Base-by-base conservation (phyloP, 1,140 invertebrate genomes). In the Atta cephalotes region DNA sequence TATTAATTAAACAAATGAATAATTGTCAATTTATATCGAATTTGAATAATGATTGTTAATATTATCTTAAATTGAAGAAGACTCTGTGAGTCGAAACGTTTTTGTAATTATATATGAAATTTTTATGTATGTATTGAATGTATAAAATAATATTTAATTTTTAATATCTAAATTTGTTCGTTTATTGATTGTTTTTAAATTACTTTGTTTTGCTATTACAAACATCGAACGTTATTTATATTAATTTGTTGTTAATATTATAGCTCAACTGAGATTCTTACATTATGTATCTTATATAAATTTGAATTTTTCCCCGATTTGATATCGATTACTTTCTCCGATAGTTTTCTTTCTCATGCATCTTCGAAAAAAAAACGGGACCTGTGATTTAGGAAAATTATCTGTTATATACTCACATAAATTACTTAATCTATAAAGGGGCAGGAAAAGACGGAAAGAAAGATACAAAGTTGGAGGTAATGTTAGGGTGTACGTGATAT, bases 31-130 rank as follows among this genome's bases (percentile, higher is more conserved):
- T 77, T 31, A 53, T 21, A 25, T n/a, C 0, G 10, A 21, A 14
- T 72, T 70, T 72, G 25, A 25, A 25, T 53, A 53, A 76, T 35
- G 3, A 70, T 16, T 56, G 7, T 39, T 74, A 60, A 35, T 16
- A 56, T 35, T 74, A 35, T 35, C 31, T 35, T 35, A 35, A 35
- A 35, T 4, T 35, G 31, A 35, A 35, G 31, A 35, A 35, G 31
- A 35, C 2, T 35, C 31, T 35, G 5, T 35, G 6, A 35, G 31
- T 6, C 31, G 31, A 35, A 35, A 35, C 31, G 5, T 35, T 35
- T 35, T 35, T 35, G 31, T 35, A 35, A 35, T 35, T 35, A 35
- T 35, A 35, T 35, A 35, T 35, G 31, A 35, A 6, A 35, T 35
- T 35, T 35, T 35, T 35, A 0, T 25, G 5, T 35, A 35, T 6